phyloP scores from a whole-genome alignment of 2,797 vertebrate genomes.

The Rhynchotus rufescens region DNA sequence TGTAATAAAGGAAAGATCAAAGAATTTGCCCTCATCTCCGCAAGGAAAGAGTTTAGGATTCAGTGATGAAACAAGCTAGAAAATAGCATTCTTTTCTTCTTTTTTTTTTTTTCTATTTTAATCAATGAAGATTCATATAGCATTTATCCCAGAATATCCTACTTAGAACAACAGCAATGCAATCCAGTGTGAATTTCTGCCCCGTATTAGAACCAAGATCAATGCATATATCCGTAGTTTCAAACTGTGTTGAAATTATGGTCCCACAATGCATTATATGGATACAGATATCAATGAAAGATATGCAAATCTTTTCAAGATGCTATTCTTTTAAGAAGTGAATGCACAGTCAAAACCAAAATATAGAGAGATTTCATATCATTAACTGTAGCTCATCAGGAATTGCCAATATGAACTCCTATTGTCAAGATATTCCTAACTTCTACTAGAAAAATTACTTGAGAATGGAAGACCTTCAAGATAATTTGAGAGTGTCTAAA shows the following conservation, averaged over 20 bases:
- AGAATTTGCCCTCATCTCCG: neutral
- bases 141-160: neutral
- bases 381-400: neutral
- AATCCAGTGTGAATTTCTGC: neutral
- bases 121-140: neutral
- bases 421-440: neutral
- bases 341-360: neutral
- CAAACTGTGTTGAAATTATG: neutral
- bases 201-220: neutral
- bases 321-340: neutral
- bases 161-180: neutral
- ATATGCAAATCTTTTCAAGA: neutral
- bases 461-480: neutral
- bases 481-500: neutral
- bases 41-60: neutral
- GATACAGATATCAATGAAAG: neutral
- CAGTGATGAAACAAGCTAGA: neutral
- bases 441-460: neutral
- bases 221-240: neutral
- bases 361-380: neutral
- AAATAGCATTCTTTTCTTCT: rapidly evolving
- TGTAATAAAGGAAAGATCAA: neutral
- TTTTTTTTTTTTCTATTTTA: neutral
- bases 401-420: neutral
- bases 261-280: neutral